Conservation (phyloP, 2,888 invertebrate species). For the Abrostola triplasia region DNA sequence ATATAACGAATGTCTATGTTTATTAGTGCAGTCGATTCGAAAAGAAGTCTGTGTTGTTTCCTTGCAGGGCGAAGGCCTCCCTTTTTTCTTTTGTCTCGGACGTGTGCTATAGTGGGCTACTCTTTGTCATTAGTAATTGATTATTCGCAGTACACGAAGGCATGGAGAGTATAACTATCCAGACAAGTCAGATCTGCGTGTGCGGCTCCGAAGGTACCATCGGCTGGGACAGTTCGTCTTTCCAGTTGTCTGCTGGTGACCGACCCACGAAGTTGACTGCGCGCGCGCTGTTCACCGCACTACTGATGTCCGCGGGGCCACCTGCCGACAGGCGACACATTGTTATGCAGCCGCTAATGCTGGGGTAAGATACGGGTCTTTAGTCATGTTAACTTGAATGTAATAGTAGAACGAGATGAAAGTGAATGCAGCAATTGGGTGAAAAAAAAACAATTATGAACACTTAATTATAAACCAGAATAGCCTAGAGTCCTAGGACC, state of each 20-base stretch:
- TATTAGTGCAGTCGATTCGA: neutral
- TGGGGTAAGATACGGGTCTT: conserved; percentile 65
- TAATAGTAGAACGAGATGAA: too few relatives aligned
- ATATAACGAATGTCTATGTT: neutral
- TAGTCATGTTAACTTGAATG: neutral
- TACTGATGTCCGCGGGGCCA: conserved; percentile 65
- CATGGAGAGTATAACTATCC: conserved; percentile 70
- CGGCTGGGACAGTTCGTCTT: conserved; percentile 65
- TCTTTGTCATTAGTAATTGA: too few relatives aligned
- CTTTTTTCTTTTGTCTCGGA: too few relatives aligned
- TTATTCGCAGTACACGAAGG: conserved; percentile 56
- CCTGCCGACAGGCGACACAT: conserved; percentile 63
- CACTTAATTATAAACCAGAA: too few relatives aligned
- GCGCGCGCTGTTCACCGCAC: conserved; percentile 63
- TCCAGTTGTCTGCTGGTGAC: conserved; percentile 62
- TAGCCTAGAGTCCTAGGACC: too few relatives aligned
- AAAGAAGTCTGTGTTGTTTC: too few relatives aligned
- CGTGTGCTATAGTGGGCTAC: too few relatives aligned
- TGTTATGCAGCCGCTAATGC: conserved; percentile 71
- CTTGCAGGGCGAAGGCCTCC: neutral
- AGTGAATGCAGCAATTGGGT: too few relatives aligned
- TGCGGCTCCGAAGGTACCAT: conserved; percentile 64
- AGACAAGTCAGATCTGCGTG: conserved; percentile 69
- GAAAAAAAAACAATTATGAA: too few relatives aligned
- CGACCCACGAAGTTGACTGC: conserved; percentile 67